phyloP scores from a whole-genome alignment of 37 sponge, comb jelly and placozoan species.

The Aphrocallistes beatrix region DNA sequence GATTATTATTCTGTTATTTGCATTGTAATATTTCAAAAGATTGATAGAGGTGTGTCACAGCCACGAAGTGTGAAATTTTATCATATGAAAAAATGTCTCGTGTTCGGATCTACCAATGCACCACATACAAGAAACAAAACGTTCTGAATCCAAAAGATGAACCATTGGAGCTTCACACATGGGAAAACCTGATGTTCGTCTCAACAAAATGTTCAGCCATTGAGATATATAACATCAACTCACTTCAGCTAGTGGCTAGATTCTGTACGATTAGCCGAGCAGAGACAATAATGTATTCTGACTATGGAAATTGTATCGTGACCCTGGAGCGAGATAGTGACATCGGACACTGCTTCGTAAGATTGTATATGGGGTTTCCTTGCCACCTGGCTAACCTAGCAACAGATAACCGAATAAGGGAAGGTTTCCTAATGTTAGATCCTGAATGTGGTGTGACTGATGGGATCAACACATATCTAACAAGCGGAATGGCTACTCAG shows the following conservation, averaged over 20 bases:
- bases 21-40: too few relatives aligned
- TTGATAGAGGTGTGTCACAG: too few relatives aligned
- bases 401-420: background rate
- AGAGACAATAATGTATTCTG: background rate
- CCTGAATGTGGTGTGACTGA: background rate
- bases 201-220: background rate
- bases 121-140: background rate
- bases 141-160: background rate
- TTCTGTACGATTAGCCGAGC: constrained; percentile 19
- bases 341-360: background rate
- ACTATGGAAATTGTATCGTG: constrained; percentile 3
- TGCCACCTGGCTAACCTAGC: background rate
- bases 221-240: background rate
- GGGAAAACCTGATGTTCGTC: background rate
- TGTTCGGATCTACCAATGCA: background rate
- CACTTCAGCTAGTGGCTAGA: background rate
- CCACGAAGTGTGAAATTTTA: too few relatives aligned
- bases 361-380: constrained; percentile 4
- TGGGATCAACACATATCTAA: background rate
- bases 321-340: background rate
- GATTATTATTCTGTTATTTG: too few relatives aligned
- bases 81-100: background rate
- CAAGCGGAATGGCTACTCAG: background rate
- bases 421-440: background rate
- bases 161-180: constrained; percentile 2